phyloP scores from a whole-genome alignment of 2,113 vertebrate species.

The Vulpes vulpes region DNA sequence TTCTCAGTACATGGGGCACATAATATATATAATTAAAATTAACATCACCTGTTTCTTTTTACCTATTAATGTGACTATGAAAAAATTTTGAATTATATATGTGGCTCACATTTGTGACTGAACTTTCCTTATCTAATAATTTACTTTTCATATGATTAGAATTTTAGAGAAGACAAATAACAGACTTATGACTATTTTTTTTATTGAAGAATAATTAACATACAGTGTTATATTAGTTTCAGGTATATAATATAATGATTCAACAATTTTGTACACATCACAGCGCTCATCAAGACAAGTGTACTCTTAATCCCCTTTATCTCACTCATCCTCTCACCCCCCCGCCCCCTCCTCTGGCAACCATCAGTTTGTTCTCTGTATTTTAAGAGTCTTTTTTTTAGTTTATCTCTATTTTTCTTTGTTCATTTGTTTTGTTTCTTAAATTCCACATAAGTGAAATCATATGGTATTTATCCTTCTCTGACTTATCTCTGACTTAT shows the following conservation, averaged over 20 bases:
- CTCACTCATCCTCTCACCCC: neutral
- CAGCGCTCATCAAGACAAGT: neutral
- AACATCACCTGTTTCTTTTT: neutral
- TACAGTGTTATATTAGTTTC: neutral
- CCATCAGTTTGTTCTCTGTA: neutral
- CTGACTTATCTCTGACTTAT: neutral
- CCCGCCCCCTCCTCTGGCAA: neutral
- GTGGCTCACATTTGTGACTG: neutral
- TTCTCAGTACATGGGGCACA: conserved; percentile 8
- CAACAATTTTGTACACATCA: neutral
- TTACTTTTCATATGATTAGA: neutral
- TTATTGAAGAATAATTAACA: neutral
- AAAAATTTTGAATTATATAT: conserved; percentile 11
- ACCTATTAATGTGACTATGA: conserved; percentile 13
- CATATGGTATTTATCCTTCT: neutral
- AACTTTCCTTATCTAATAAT: neutral
- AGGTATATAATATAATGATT: neutral
- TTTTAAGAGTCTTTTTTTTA: neutral
- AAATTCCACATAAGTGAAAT: neutral
- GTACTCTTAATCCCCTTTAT: neutral
- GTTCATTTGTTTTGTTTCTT: neutral
- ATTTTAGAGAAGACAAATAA: neutral
- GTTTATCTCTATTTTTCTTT: neutral
- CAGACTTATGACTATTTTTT: neutral
- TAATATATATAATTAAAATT: conserved; percentile 45